Base-by-base conservation (phyloP, 1,140 invertebrate genomes). In the Tetramorium parvispinum region DNA sequence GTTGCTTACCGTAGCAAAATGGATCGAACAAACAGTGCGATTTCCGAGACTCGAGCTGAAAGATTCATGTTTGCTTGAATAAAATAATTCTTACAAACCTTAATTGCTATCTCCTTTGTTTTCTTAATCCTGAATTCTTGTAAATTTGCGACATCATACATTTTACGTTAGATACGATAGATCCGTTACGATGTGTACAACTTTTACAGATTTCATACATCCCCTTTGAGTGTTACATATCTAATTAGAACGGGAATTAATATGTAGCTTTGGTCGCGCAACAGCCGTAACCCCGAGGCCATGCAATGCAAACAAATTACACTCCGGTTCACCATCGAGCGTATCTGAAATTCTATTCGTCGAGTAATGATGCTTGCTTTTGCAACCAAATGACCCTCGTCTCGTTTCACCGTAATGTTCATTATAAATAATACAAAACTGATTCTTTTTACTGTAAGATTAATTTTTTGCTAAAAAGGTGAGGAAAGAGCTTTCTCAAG, bases 1-100 rank as follows among this genome's bases (percentile, higher is more conserved):
- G 75, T 92, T 99, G 57, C 95, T 99, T 3, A 97, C 96, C 71
- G 96, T 98, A 43, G 98, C 98, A 1, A 97, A 97, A 87, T 98
- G 97, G 96, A 97, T 99, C 86, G 98, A 99, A 96, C 95, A 96
- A 57, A 92, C 96, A 87, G 96, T 98, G 8, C 92, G 96, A 75
- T 98, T 98, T 95, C 96, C 96, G 18, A 86, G 91, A 86, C 82
- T 95, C 21, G 49, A 89, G 68, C 73, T 95, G n/a, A 94, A 91
- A 46, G 82, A 94, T 73, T 63, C 88, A 5, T 90, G 85, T 61
- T 88, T 95, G 7, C 75, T 93, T 16, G 46, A 92, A 78, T 94
- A 89, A 92, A 76, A 3, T 68, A 65, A 18, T 61, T 71, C 87
- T 51, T 59, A 8, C 2, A 0, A 32, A 40, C 21, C 1, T 66